These are phyloP conservation scores for Acrocephalus arundinaceus DNA, from an alignment of 2,113 vertebrate species.

Conservation along the genomic window DNA sequence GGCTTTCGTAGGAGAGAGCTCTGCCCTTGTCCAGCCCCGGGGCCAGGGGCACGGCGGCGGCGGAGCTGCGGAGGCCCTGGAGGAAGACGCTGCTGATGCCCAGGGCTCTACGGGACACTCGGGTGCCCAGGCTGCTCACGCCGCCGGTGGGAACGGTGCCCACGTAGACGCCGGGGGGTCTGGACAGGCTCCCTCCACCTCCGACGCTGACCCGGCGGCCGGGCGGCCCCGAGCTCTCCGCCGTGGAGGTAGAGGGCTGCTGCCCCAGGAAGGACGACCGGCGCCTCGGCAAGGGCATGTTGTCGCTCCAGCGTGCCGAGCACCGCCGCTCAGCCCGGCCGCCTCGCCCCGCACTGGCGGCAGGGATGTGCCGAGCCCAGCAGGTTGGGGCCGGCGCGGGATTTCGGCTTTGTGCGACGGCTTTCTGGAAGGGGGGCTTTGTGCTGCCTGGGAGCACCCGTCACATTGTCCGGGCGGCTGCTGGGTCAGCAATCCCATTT, in stretches of 20 bases:
- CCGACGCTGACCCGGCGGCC: constrained; percentile 60
- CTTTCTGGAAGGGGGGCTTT: constrained; percentile 81
- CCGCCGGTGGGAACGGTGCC: constrained; percentile 70
- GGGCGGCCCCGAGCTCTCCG: constrained; percentile 69
- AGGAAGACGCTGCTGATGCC: constrained; percentile 94
- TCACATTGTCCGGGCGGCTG: constrained; percentile 60
- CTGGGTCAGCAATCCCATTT: constrained; percentile 77
- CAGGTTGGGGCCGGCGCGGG: constrained; percentile 1
- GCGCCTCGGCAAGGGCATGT: constrained; percentile 86
- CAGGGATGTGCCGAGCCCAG: constrained; percentile 67
- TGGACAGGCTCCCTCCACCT: not conserved
- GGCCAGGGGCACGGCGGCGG: constrained; percentile 66
- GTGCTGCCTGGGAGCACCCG: constrained; percentile 58
- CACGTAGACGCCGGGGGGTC: constrained; percentile 80
- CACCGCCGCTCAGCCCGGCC: constrained; percentile 35
- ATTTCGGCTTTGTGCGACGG: constrained; percentile 72
- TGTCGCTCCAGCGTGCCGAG: constrained; percentile 24
- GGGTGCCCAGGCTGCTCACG: constrained; percentile 79
- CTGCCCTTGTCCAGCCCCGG: constrained; percentile 71
- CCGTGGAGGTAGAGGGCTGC: constrained; percentile 43
- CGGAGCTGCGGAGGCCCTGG: constrained; percentile 86
- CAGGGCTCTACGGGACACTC: constrained; percentile 88
- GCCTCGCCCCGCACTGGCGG: not conserved
- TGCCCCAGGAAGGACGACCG: constrained; percentile 84
- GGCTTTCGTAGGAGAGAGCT: constrained; percentile 62